Base-by-base conservation (phyloP, 2,888 invertebrate genomes). In the Drosophila prostipennis region DNA sequence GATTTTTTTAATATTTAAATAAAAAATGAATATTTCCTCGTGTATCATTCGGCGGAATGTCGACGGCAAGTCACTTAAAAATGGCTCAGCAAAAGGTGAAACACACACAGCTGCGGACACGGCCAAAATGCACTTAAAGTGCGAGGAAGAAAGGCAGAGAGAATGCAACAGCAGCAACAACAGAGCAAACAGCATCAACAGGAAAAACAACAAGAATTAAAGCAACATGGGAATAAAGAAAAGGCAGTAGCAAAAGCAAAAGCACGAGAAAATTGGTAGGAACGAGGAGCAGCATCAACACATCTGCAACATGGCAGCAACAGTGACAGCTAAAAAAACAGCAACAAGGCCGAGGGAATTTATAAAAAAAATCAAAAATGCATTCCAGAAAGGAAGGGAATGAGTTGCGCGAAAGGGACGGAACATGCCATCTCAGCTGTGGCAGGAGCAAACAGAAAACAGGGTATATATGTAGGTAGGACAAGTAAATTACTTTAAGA, bases 1-100 rank as follows among this genome's bases (percentile, higher is more conserved):
- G n/a, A n/a, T n/a, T n/a, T n/a, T n/a, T n/a, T n/a, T 19, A 19
- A 19, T 19, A 16, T 6, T 16, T 16, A 1, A 7, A 6, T 29
- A 2, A 0, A n/a, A 26, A 45, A 26, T 0, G 0, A 11, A 14
- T 26, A 2, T 8, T 11, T 29, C 6, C 1, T 2, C 32, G 61
- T 61, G 61, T 16, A 59, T 2, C 16, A 42, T 34, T 34, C 11
- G 42, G 8, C 39, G 32, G 73, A 85, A 76, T 85, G 76, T 78
- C 81, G 75, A 63, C 87, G 67, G 87, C 79, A 78, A 83, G 87
- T 82, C 84, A 86, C 82, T 86, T 86, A 83, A 83, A 83, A 80
- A 83, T 79, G 78, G 78, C 73, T 78, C 59, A 72, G 77, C 51
- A 57, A 61, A 73, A 77, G 86, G 78, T 72, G 60, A 55, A 72